These are phyloP conservation scores for Rhaphigaster nebulosa DNA, from an alignment of 2,888 invertebrate genomes.

Conservation along the genomic window DNA sequence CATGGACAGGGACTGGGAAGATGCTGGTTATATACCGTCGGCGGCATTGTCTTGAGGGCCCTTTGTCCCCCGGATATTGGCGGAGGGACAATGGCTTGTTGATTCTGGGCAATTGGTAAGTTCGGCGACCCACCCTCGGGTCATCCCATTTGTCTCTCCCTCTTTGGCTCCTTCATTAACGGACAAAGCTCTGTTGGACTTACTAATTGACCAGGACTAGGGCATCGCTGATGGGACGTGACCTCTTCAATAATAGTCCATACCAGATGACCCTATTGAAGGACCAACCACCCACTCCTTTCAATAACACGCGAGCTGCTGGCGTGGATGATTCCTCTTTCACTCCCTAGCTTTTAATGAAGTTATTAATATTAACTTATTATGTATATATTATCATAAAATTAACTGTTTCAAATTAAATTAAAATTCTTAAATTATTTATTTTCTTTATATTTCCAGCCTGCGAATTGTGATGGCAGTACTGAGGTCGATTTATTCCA, in stretches of 20 bases:
- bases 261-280: neutral
- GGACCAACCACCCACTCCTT: neutral
- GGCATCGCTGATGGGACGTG: neutral
- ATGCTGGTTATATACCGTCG: conserved; percentile 45
- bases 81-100: conserved; percentile 54
- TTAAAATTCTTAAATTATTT: too few relatives aligned
- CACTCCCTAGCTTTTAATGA: neutral
- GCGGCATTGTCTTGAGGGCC: conserved; percentile 18
- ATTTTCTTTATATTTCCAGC: too few relatives aligned
- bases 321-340: neutral
- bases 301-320: neutral
- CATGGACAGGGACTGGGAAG: neutral
- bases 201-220: conserved; percentile 32
- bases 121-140: conserved; percentile 51
- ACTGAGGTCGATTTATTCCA: too few relatives aligned
- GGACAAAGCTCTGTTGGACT: conserved; percentile 42
- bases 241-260: neutral
- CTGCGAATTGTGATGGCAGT: too few relatives aligned
- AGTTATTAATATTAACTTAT: too few relatives aligned
- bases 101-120: conserved; percentile 37
- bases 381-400: too few relatives aligned
- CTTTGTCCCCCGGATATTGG: conserved; percentile 31
- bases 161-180: neutral
- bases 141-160: neutral
- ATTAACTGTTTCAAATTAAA: too few relatives aligned